Conservation (phyloP, 2,888 invertebrate genomes). For the Ectobius pallidus region DNA sequence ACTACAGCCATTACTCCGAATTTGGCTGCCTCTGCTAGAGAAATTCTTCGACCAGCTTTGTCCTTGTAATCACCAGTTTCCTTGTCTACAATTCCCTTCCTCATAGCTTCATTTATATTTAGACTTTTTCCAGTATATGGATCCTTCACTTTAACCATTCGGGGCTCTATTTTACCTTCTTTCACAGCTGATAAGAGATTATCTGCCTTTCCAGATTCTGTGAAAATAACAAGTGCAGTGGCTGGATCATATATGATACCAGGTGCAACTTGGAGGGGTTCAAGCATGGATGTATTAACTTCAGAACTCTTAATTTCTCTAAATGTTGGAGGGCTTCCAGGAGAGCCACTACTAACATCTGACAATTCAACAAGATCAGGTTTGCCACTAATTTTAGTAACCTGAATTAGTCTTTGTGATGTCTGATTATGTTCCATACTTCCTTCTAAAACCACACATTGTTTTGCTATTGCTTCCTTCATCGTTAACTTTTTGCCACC, state of each 20-base stretch:
- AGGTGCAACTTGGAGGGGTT: conserved; percentile 74
- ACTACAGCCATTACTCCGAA: conserved; percentile 76
- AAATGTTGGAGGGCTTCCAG: conserved; percentile 58
- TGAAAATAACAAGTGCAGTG: conserved; percentile 74
- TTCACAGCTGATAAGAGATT: conserved; percentile 78
- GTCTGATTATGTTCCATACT: conserved; percentile 57
- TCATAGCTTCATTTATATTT: conserved; percentile 75
- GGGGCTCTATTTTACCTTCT: conserved; percentile 72
- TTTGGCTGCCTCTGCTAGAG: conserved; percentile 75
- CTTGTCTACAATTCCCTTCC: conserved; percentile 75
- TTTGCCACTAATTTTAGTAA: conserved; percentile 73
- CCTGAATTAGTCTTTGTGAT: conserved; percentile 69
- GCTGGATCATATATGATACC: conserved; percentile 81
- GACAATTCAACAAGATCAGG: conserved; percentile 76
- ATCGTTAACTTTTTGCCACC: conserved; percentile 67
- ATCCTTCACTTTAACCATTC: conserved; percentile 72
- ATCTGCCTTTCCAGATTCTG: conserved; percentile 71
- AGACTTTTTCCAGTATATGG: conserved; percentile 71
- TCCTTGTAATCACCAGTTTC: conserved; percentile 72
- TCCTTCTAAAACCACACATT: conserved; percentile 66
- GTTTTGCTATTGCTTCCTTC: conserved; percentile 73
- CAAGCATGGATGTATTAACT: conserved; percentile 54
- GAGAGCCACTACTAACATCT: conserved; percentile 52
- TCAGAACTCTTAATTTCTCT: conserved; percentile 59
- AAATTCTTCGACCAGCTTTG: conserved; percentile 68